These are phyloP conservation scores for Cynopterus brachyotis DNA, from an alignment of 2,113 vertebrate genomes.

Conservation along the genomic window DNA sequence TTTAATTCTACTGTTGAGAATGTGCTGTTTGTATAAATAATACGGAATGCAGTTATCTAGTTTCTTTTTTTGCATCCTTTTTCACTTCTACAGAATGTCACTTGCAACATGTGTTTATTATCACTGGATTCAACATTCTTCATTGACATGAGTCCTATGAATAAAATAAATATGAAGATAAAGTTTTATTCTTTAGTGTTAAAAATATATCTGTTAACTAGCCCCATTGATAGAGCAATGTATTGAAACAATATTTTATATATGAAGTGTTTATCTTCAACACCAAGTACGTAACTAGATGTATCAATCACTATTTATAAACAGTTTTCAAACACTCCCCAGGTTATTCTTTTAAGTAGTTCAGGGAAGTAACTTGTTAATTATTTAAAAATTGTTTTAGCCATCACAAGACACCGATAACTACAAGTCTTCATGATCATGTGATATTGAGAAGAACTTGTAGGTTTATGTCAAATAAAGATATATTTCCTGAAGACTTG, in stretches of 20 bases:
- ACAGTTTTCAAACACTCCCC: slow-evolving; percentile 76
- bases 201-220: slow-evolving; percentile 69
- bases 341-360: slow-evolving; percentile 74
- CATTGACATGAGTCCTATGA: slow-evolving; percentile 78
- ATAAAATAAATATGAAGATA: slow-evolving; percentile 77
- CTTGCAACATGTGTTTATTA: slow-evolving; percentile 65
- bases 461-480: slow-evolving; percentile 78
- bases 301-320: slow-evolving; percentile 82
- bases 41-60: slow-evolving; percentile 62
- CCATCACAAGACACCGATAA: slow-evolving; percentile 80
- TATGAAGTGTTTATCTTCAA: slow-evolving; percentile 78
- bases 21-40: slow-evolving; percentile 73
- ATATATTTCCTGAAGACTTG: slow-evolving; percentile 60
- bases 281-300: slow-evolving; percentile 59
- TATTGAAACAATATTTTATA: slow-evolving; percentile 81
- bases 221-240: slow-evolving; percentile 59
- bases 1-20: slow-evolving; percentile 74
- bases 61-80: slow-evolving; percentile 70
- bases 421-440: slow-evolving; percentile 68
- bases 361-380: slow-evolving; percentile 76
- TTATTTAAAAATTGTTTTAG: slow-evolving; percentile 79
- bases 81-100: slow-evolving; percentile 78
- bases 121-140: slow-evolving; percentile 76
- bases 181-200: slow-evolving; percentile 81
- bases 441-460: slow-evolving; percentile 62